These are phyloP conservation scores for Brenthis daphne DNA, from an alignment of 2,888 invertebrate genomes.

Conservation along the genomic window DNA sequence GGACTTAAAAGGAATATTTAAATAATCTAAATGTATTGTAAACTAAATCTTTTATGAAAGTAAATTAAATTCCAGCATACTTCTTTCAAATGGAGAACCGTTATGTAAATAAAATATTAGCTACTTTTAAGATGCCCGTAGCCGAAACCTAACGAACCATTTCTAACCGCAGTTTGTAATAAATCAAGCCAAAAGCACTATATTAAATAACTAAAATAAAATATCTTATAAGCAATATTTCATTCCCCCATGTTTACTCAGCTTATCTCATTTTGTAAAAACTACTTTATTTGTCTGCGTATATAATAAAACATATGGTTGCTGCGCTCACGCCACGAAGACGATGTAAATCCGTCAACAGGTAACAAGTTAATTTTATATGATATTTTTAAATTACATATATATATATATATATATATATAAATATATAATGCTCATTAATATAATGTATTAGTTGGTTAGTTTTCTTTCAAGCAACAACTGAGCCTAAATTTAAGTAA, in stretches of 20 bases:
- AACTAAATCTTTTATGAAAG: neutral
- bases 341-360: too few relatives aligned
- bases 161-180: constrained; percentile 14
- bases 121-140: constrained; percentile 2
- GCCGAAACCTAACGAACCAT: constrained; percentile 10
- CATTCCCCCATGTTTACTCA: constrained; percentile 4
- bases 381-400: too few relatives aligned
- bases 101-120: constrained; percentile 12
- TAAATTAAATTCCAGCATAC: neutral
- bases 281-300: neutral
- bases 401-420: too few relatives aligned
- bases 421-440: too few relatives aligned
- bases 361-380: too few relatives aligned
- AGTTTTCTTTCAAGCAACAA: too few relatives aligned
- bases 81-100: neutral
- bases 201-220: neutral
- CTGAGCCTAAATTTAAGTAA: too few relatives aligned
- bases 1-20: too few relatives aligned
- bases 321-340: too few relatives aligned
- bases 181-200: constrained; percentile 16
- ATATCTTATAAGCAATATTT: constrained; percentile 9
- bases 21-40: too few relatives aligned
- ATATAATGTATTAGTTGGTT: too few relatives aligned
- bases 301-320: neutral
- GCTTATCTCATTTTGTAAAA: neutral